Evolutionary conservation across 2,113 vertebrate species (phyloP), one percentile per base, ranked within the genome.

Genomic region (Megaleporinus macrocephalus): DNA sequence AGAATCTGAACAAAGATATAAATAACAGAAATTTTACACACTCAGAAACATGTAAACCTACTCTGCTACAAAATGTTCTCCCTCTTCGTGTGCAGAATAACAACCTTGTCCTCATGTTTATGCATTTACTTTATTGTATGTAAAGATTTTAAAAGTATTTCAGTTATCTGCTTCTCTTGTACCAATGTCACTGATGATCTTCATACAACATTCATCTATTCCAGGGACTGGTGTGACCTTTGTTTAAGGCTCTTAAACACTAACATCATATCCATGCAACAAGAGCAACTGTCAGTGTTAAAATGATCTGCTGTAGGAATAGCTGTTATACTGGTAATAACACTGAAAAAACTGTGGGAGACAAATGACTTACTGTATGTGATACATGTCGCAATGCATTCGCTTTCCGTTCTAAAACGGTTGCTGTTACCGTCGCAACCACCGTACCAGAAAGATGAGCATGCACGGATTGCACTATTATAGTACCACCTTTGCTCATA

Each of bases 351-450:
- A 61, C 26, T 29, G 20, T 13, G 24, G 11, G 53, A 76, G 44
- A 49, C 26, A 16, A 29, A 33, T 51, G 53, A 93, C 92, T 93
- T 94, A 94, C 94, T 85, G 15, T 87, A 74, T 59, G n/a, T 0
- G 80, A 61, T 88, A 84, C 93, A 95, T 1, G 87, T 89, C 78
- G 49, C 83, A 30, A 93, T 87, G 87, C 94, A 94, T 76, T 94
- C 90, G 15, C 44, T 79, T 84, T 90, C 87, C n/a, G 81, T 86
- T 57, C 63, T 87, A 85, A 91, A 93, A 44, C 87, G 88, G 83
- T 94, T 95, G 71, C 83, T 83, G 84, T 95, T 95, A 2, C 93
- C 93, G 16, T 79, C 85, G 26, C 94, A 95, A 68, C 93, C 89
- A 1, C 93, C 91, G 11, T 87, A 94, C 91, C 92, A 95, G 92